A percentile compares a stretch with the other conserved stretches of the same genome.
These are phyloP conservation scores for Rotaria magnacalcarata DNA, from an alignment of 2,888 invertebrate genomes.

Conservation along the genomic window DNA sequence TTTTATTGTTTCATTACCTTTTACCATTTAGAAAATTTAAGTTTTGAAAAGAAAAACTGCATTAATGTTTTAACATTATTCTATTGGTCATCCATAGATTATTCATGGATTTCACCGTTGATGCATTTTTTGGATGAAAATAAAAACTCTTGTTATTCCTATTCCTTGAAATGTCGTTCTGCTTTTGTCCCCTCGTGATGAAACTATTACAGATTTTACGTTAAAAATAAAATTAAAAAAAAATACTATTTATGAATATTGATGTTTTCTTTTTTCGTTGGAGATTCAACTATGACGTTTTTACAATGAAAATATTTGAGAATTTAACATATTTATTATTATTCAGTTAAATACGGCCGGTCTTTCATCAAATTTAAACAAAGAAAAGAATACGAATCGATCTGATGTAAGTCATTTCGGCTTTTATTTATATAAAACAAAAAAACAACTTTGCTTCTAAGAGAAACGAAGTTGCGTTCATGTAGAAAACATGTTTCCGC, in stretches of 20 bases:
- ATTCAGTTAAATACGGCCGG: not conserved
- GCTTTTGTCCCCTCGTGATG: not conserved
- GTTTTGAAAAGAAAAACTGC: not conserved
- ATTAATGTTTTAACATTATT: not conserved
- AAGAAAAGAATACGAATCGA: not conserved
- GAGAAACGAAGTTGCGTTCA: too few species aligned
- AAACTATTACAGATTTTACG: too few species aligned
- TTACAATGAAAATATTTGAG: slow-evolving; percentile 6
- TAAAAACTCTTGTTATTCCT: not conserved
- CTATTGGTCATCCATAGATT: not conserved
- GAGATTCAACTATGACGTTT: not conserved
- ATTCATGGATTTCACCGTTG: not conserved
- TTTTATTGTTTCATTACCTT: not conserved
- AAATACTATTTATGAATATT: not conserved
- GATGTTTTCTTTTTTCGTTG: not conserved
- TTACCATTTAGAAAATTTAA: not conserved
- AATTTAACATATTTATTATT: slow-evolving; percentile 4
- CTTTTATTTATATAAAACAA: not conserved
- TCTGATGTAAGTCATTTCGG: slow-evolving; percentile 16
- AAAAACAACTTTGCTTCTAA: too few species aligned
- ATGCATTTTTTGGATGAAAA: not conserved
- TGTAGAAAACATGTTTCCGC: too few species aligned
- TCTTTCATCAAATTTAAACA: not conserved
- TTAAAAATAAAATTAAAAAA: not conserved
- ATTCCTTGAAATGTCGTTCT: not conserved